Percentiles rank a stretch among this genome's conserved stretches.
phyloP scores from a whole-genome alignment of 2,888 invertebrate genomes.

The Chalcosyrphus nemorum region DNA sequence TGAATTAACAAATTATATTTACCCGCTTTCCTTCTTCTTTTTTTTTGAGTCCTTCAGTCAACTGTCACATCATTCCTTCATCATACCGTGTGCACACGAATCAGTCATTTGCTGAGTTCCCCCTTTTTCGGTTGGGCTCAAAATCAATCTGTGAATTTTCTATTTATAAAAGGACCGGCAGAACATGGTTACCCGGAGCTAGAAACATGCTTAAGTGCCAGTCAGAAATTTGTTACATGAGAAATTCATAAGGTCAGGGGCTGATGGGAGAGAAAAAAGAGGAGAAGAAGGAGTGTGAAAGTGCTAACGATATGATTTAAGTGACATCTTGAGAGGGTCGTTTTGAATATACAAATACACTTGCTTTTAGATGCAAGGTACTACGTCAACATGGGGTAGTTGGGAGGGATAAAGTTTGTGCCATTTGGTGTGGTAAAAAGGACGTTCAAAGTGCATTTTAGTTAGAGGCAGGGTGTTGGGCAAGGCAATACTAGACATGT shows the following conservation, averaged over 20 bases:
- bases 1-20: constrained; percentile 56
- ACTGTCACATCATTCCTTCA: constrained; percentile 54
- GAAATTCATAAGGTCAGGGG: constrained; percentile 31
- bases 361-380: background rate
- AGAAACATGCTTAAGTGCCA: constrained; percentile 34
- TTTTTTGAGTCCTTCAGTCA: constrained; percentile 47
- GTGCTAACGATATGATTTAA: constrained; percentile 57
- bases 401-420: too few species aligned
- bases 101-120: constrained; percentile 22
- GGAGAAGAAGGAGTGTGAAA: constrained; percentile 18
- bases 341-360: background rate
- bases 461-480: too few species aligned
- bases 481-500: too few species aligned
- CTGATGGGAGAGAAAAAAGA: background rate
- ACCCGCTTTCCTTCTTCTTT: constrained; percentile 35
- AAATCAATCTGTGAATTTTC: constrained; percentile 7
- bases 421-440: too few species aligned
- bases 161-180: constrained; percentile 43
- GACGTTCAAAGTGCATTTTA: too few species aligned
- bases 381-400: too few species aligned
- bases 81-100: constrained; percentile 17
- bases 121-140: constrained; percentile 16
- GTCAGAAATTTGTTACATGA: constrained; percentile 46
- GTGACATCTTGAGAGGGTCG: constrained; percentile 53
- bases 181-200: constrained; percentile 26